Percentiles rank a stretch among this genome's conserved stretches.
phyloP scores from a whole-genome alignment of 2,888 invertebrate genomes.

The Bellardia bayeri region DNA sequence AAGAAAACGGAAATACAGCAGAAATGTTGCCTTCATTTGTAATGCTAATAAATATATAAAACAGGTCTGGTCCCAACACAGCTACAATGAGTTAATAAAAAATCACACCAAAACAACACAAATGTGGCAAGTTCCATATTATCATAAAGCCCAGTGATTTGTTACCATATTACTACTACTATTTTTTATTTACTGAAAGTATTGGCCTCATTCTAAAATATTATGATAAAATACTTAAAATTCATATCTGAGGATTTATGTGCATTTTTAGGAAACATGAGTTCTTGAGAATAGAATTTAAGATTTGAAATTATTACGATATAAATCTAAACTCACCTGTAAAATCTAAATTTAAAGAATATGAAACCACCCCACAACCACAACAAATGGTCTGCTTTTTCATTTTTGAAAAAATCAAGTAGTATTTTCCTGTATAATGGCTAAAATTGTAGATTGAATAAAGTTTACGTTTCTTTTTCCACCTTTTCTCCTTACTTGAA shows the following conservation, averaged over 20 bases:
- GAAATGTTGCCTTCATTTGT: conserved; percentile 59
- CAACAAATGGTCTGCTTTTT: no score
- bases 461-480: not conserved
- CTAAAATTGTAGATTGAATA: not conserved
- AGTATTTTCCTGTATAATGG: not conserved
- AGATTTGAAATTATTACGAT: no score
- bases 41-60: conserved; percentile 52
- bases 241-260: no score
- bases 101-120: not conserved
- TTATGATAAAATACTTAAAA: not conserved
- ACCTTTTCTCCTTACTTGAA: not conserved
- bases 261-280: no score
- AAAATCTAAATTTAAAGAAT: not conserved
- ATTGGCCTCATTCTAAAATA: not conserved
- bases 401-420: not conserved
- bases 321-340: no score
- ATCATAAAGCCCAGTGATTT: not conserved
- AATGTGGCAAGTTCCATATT: conserved; percentile 2
- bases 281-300: no score
- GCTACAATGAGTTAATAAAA: not conserved
- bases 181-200: not conserved
- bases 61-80: conserved; percentile 5
- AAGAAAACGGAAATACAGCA: conserved; percentile 2
- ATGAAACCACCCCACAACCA: not conserved
- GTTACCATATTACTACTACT: not conserved